Evolutionary conservation across 2,888 invertebrate genomes (phyloP).

Genomic region (Chrysopilus asiliformis): DNA sequence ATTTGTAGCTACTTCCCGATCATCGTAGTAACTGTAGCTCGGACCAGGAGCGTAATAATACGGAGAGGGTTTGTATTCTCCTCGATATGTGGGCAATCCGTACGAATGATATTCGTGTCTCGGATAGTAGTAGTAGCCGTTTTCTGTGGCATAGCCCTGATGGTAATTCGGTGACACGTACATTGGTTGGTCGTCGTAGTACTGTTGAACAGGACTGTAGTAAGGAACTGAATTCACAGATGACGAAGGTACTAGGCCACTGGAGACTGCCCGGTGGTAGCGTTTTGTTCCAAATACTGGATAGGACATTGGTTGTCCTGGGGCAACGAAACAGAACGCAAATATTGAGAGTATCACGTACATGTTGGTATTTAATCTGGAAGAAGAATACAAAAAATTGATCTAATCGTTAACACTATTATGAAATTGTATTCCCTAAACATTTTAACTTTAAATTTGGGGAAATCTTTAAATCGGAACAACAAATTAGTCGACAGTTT

Average conservation of each 20-base stretch:
- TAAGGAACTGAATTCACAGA: constrained; percentile 8
- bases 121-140: constrained; percentile 18
- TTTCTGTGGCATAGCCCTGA: constrained; percentile 13
- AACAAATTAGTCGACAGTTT: too few species aligned
- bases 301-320: constrained; percentile 13
- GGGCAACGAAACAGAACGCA: constrained; percentile 6
- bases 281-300: constrained; percentile 19
- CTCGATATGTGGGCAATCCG: constrained; percentile 21
- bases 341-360: constrained; percentile 4
- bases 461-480: too few species aligned
- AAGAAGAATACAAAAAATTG: too few species aligned
- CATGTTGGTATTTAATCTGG: constrained; percentile 2
- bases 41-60: constrained; percentile 37
- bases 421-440: too few species aligned
- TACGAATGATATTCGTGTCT: constrained; percentile 18
- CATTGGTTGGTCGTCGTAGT: constrained; percentile 12
- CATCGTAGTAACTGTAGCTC: constrained; percentile 35
- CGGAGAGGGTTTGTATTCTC: constrained; percentile 26
- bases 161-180: constrained; percentile 7
- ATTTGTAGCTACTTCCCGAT: constrained; percentile 31
- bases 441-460: too few species aligned
- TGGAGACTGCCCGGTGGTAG: constrained; percentile 15
- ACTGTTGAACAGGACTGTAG: constrained; percentile 8
- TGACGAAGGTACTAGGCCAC: constrained; percentile 10
- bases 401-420: too few species aligned